A percentile compares a stretch with the other conserved stretches of the same genome.
Conservation (phyloP, 2,113 vertebrate genomes). For the Oriolus oriolus region DNA sequence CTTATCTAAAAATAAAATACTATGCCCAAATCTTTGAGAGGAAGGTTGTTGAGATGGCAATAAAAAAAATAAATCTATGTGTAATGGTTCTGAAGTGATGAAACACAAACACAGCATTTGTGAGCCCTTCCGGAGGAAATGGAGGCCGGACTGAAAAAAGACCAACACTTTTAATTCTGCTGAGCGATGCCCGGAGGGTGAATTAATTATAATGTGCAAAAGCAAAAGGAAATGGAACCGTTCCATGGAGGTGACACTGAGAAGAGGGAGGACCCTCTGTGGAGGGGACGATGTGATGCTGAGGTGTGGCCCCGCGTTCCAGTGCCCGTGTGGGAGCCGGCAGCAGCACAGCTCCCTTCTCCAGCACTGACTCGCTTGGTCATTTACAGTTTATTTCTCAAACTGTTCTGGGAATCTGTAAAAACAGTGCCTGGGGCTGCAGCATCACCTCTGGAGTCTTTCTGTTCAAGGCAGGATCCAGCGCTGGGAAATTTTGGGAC, state of each 20-base stretch:
- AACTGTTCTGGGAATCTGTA: not conserved
- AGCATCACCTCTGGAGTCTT: not conserved
- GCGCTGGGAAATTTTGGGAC: not conserved
- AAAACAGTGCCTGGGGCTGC: not conserved
- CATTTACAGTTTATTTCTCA: not conserved
- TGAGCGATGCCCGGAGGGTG: not conserved
- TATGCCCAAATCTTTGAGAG: conserved; percentile 21
- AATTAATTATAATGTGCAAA: conserved; percentile 13
- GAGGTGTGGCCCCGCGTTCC: not conserved
- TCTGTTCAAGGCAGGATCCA: not conserved
- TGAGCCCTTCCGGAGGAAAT: not conserved
- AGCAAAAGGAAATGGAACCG: not conserved
- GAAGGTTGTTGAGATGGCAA: not conserved
- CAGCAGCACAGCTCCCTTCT: not conserved
- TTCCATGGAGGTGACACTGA: not conserved
- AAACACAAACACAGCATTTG: not conserved
- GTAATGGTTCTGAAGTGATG: not conserved
- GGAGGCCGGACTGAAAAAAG: not conserved
- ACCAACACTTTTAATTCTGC: conserved; percentile 45
- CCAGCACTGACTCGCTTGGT: not conserved
- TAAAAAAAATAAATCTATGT: not conserved
- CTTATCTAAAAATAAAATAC: conserved; percentile 54
- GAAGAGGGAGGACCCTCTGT: not conserved
- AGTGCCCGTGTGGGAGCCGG: fast-evolving
- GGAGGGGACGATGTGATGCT: not conserved